Base-by-base conservation (phyloP, 2,113 vertebrate genomes). In the Calidris pygmaea region DNA sequence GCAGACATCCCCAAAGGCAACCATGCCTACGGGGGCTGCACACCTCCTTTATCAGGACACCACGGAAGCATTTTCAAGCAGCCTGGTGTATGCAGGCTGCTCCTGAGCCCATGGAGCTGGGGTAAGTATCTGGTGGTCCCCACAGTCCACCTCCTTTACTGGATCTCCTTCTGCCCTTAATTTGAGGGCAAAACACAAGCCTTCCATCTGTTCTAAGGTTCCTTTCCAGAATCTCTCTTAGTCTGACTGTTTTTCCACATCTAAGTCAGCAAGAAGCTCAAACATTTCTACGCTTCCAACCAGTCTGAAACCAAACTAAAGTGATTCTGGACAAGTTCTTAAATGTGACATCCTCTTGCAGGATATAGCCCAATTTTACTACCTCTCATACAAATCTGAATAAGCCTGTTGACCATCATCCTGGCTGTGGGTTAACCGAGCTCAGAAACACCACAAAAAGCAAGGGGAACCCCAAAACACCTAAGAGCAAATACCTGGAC, bases 401-500 rank as follows among this genome's bases (percentile, higher is more conserved):
- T 12, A 45, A 81, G 2, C 8, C 21, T 56, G 27, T 19, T 29
- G 30, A 73, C 20, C 70, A 16, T 9, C 39, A 47, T 6, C 26
- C 39, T 71, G 63, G 10, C 1, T 5, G 15, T 68, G 67, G 72
- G 29, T 3, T 27, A 60, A 78, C 7, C 0, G 0, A 75, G 73
- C 43, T 76, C 12, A 3, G 66, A 60, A 56, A 85, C 43, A 34
- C 8, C 76, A 29, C 6, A 47, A 24, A 77, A 68, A 37, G 5
- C 50, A 85, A 84, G 27, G 15, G 94, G 74, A 76, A 73, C 7
- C 45, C 29, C 45, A 84, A 84, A 92, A 56, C 21, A 75, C 34
- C 34, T 45, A 45, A 80, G 22, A 81, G 22, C 8, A 84, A 55
- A 80, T 98, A 99, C 99, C 99, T 99, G 97, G 98, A 98, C 34